phyloP scores from a whole-genome alignment of 2,888 invertebrate species.

The Stenolophus ochropezus region DNA sequence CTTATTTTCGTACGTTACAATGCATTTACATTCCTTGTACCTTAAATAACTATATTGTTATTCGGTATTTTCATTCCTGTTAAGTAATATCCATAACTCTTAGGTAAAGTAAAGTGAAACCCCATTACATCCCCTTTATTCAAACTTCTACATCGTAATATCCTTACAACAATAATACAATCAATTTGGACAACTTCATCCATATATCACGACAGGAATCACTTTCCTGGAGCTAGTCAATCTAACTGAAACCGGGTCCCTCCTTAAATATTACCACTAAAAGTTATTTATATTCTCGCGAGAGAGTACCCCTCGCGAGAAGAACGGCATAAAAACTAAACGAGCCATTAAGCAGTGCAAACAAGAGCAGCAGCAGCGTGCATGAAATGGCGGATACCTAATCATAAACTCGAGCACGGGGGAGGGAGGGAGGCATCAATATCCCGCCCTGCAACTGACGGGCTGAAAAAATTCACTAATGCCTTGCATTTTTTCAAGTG shows the following conservation, averaged over 20 bases:
- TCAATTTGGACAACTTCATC: neutral
- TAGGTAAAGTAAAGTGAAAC: too few species aligned
- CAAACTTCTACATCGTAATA: neutral
- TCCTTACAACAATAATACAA: neutral
- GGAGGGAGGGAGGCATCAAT: slow-evolving; percentile 25
- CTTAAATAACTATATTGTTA: too few species aligned
- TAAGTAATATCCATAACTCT: too few species aligned
- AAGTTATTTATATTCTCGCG: slow-evolving; percentile 39
- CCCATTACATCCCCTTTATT: neutral
- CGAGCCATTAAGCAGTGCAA: slow-evolving; percentile 46
- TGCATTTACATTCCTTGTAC: too few species aligned
- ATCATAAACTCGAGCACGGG: slow-evolving; percentile 39
- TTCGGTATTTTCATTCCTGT: too few species aligned
- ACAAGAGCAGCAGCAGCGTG: slow-evolving; percentile 37
- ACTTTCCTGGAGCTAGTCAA: slow-evolving; percentile 32
- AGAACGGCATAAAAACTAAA: slow-evolving; percentile 43
- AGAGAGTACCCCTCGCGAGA: slow-evolving; percentile 1
- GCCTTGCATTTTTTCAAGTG: neutral
- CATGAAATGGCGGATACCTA: slow-evolving; percentile 46
- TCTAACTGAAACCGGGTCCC: slow-evolving; percentile 20
- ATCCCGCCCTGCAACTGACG: slow-evolving; percentile 18
- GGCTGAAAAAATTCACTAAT: neutral
- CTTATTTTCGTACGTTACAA: too few species aligned
- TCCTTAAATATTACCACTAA: slow-evolving; percentile 42
- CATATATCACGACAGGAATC: slow-evolving; percentile 17